A percentile compares a stretch with the other conserved stretches of the same genome.
These are phyloP conservation scores for Lepisosteus osseus DNA, from an alignment of 2,113 vertebrate species.

Conservation along the genomic window DNA sequence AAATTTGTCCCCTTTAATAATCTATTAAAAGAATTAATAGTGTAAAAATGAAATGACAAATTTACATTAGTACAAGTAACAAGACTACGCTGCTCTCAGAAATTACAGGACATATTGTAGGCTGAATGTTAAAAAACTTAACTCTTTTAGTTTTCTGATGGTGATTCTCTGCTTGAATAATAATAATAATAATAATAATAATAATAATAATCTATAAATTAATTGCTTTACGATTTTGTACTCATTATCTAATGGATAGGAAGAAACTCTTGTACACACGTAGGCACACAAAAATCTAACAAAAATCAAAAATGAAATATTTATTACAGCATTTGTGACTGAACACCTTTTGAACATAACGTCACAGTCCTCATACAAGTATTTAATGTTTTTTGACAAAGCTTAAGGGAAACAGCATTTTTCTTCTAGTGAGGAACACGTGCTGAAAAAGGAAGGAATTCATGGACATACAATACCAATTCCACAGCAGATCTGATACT, in stretches of 20 bases:
- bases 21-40: no score
- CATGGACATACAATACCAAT: constrained; percentile 99
- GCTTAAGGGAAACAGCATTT: constrained; percentile 99
- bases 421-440: constrained; percentile 99
- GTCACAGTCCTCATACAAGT: constrained; percentile 99
- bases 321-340: constrained; percentile 99
- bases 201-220: no score
- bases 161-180: no score
- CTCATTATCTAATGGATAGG: not conserved
- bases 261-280: constrained; percentile 42
- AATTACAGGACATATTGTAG: no score
- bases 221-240: no score
- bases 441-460: constrained; percentile 99
- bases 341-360: constrained; percentile 99
- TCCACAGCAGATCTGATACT: constrained; percentile 99
- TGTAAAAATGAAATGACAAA: no score
- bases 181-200: no score
- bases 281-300: constrained; percentile 92
- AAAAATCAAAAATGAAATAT: constrained; percentile 99
- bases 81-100: no score
- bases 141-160: no score
- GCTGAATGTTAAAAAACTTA: no score
- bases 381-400: constrained; percentile 99
- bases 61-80: no score
- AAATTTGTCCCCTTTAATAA: no score